Percentiles rank a stretch among this genome's conserved stretches.
Evolutionary conservation across 2,113 vertebrate species (phyloP).

Genomic region (Sprattus sprattus): DNA sequence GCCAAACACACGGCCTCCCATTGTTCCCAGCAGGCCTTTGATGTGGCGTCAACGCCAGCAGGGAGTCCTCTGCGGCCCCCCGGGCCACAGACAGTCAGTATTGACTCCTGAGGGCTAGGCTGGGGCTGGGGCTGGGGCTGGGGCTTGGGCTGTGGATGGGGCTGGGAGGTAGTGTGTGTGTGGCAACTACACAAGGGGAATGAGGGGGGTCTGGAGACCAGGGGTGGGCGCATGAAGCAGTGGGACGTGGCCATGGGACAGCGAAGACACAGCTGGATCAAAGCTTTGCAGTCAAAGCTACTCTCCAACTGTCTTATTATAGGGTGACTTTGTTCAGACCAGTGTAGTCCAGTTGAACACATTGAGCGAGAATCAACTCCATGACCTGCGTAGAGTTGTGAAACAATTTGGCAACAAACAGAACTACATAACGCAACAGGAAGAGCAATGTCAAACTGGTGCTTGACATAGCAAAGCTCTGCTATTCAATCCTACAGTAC

Average conservation of each 20-base stretch:
- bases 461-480: background rate
- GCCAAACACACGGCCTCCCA: conserved; percentile 71
- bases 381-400: background rate
- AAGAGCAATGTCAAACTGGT: background rate
- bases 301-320: background rate
- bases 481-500: background rate
- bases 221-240: conserved; percentile 46
- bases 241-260: background rate
- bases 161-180: conserved; percentile 22
- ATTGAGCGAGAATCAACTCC: background rate
- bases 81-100: conserved; percentile 70
- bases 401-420: background rate
- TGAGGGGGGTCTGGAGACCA: conserved; percentile 24
- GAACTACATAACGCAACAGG: background rate
- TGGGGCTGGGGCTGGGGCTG: background rate
- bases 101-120: conserved; percentile 56
- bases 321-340: background rate
- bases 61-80: conserved; percentile 74
- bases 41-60: conserved; percentile 78
- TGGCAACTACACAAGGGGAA: background rate
- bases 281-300: background rate
- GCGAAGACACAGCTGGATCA: background rate
- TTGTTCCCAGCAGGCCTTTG: conserved; percentile 85
- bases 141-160: conserved; percentile 30
- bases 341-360: background rate